Evolutionary conservation across 2,888 invertebrate genomes (phyloP).

Genomic region (Blera fallax): DNA sequence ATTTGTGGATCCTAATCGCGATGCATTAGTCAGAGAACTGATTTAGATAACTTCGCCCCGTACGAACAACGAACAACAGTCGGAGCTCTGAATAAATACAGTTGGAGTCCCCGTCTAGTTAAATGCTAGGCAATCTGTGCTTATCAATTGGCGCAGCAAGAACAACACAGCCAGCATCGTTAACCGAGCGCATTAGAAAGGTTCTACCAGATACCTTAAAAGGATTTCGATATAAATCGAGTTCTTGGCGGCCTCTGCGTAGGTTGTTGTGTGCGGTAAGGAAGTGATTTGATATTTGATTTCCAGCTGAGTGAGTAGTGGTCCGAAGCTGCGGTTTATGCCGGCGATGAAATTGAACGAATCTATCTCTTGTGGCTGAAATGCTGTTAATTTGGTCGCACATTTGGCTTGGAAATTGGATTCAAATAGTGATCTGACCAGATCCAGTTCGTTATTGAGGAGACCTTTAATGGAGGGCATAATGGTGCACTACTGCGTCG

Average conservation of each 20-base stretch:
- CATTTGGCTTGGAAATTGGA: conserved; percentile 16
- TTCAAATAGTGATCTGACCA: neutral
- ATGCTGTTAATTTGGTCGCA: conserved; percentile 22
- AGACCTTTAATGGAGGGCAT: neutral
- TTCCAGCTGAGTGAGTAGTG: conserved; percentile 44
- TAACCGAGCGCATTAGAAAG: conserved; percentile 65
- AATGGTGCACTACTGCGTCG: neutral
- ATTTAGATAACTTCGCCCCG: conserved; percentile 64
- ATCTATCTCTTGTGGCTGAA: conserved; percentile 19
- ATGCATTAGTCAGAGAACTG: conserved; percentile 70
- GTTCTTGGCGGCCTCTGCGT: conserved; percentile 35
- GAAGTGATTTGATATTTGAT: conserved; percentile 52
- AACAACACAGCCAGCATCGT: conserved; percentile 54
- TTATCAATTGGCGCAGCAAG: conserved; percentile 70
- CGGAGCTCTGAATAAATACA: conserved; percentile 10
- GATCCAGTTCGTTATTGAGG: neutral
- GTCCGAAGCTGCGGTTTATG: conserved; percentile 29
- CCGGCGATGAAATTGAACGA: conserved; percentile 29
- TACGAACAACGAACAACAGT: conserved; percentile 7
- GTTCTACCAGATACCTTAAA: conserved; percentile 68
- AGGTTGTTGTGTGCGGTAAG: conserved; percentile 44
- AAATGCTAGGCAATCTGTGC: conserved; percentile 59
- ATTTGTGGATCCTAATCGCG: conserved; percentile 67
- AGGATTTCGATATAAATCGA: conserved; percentile 56
- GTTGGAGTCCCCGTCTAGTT: conserved; percentile 26